Percentiles rank a stretch among this genome's conserved stretches.
These are phyloP conservation scores for Paragorgia papillata DNA, from an alignment of 92 coral and sea anemone genomes.

Conservation along the genomic window DNA sequence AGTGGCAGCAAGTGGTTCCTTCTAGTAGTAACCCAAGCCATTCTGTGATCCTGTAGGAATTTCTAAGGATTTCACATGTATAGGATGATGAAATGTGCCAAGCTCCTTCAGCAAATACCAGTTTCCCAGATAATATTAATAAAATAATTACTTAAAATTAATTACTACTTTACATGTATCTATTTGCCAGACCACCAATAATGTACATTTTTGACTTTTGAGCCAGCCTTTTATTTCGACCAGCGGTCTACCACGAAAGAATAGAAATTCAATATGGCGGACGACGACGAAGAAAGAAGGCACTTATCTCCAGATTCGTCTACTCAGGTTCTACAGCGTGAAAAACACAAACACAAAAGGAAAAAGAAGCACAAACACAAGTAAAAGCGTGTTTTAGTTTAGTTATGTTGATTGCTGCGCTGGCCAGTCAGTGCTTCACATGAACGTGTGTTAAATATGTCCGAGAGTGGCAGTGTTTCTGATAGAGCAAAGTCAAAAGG, in stretches of 20 bases:
- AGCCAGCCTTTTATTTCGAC: background rate
- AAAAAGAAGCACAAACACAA: constrained; percentile 45
- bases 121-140: too few relatives aligned
- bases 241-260: constrained; percentile 1
- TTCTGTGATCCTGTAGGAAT: background rate
- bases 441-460: too few relatives aligned
- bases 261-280: constrained; percentile 41
- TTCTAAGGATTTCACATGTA: too few relatives aligned
- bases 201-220: too few relatives aligned
- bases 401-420: background rate
- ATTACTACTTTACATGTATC: too few relatives aligned
- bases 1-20: background rate
- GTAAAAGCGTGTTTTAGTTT: constrained; percentile 7
- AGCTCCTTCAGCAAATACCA: background rate
- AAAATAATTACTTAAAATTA: too few relatives aligned
- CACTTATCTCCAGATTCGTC: constrained; percentile 33
- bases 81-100: too few relatives aligned
- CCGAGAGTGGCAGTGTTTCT: too few relatives aligned
- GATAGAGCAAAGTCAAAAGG: too few relatives aligned
- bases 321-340: constrained; percentile 21
- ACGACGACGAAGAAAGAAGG: constrained; percentile 42
- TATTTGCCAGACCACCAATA: too few relatives aligned
- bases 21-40: background rate
- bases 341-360: constrained; percentile 28
- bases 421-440: background rate